Base-by-base conservation (phyloP, 2,113 vertebrate species). In the Mugil cephalus region DNA sequence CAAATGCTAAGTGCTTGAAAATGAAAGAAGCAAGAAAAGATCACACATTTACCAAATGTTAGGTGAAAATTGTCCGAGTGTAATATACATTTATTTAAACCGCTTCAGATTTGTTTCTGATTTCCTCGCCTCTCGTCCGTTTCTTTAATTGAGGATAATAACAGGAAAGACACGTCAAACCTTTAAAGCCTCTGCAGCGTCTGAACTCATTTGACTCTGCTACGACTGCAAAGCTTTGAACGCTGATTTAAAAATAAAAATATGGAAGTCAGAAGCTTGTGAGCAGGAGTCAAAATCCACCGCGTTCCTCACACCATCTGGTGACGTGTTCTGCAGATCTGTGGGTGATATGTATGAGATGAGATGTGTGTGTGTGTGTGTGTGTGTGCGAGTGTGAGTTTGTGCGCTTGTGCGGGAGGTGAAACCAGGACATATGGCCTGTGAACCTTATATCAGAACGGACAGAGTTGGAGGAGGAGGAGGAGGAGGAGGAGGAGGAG, bases 271-370 rank as follows among this genome's bases (percentile, higher is more conserved):
- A 51, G 69, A 24, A 7, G n/a, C n/a, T n/a, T n/a, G n/a, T n/a
- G n/a, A 12, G 45, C 7, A 35, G 5, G 19, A 62, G 48, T 64
- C 45, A 2, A 45, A 69, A 56, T 76, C 61, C 30, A 19, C 53
- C 55, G 19, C 76, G 85, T 80, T 73, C 76, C 78, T 66, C 79
- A 21, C 78, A 85, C 90, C 90, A 89, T 91, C 90, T 91, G 89
- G 6, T 84, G 68, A 85, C 74, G 74, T 74, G 58, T 72, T 86
- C 72, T 75, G 76, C 63, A 78, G 72, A 66, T 67, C 82, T 79
- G 82, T 81, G 80, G 78, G 81, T 84, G 81, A 75, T 60, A 66
- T 69, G 45, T 65, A 46, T 10, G 78, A 17, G 13, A 51, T 39
- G 43, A n/a, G n/a, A n/a, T 35, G 30, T 69, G 56, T 60, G 18